Base-by-base conservation (phyloP, 2,888 invertebrate species). In the Encarsia formosa region DNA sequence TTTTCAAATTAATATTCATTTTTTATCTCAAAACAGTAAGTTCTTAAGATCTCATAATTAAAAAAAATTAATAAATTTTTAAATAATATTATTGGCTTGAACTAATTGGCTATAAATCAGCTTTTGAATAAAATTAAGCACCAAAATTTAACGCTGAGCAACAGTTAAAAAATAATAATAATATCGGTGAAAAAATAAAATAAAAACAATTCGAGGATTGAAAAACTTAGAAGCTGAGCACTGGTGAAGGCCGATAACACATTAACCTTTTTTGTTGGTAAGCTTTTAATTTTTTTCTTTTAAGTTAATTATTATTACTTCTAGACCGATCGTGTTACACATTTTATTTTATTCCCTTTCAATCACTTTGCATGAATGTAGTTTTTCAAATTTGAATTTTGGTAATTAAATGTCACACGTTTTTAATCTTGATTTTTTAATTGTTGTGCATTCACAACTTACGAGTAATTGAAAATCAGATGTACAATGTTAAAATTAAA, bases 211-310 rank as follows among this genome's bases (percentile, higher is more conserved):
- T 26, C 24, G 34, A 53, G 23, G 51, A 54, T 31, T 45, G n/a
- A 50, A 54, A 42, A 45, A 32, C 42, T 46, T 52, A 42, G 49
- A 49, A 47, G 43, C 40, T 46, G 37, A 48, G 48, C 61, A 58
- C 60, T 61, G 71, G 68, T 70, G 70, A 67, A 62, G 70, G 70
- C 68, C 61, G 70, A 70, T 73, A 71, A 71, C 67, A 66, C 63
- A 62, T 68, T 72, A 71, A 72, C 69, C 61, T 62, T 70, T 68
- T 68, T 64, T 58, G 58, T 70, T 69, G 72, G 73, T 73, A 72
- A 73, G 72, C 67, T 56, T 64, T 65, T 63, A 61, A 63, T 57
- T 57, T 59, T 63, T 63, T 64, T 58, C 60, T 49, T 52, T 60
- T 62, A 18, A 45, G 13, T 54, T 56, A 46, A 44, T 49, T 31